Evolutionary conservation across 2,888 invertebrate species (phyloP), one percentile per base, ranked within the genome.

Genomic region (Agrotis ipsilon): DNA sequence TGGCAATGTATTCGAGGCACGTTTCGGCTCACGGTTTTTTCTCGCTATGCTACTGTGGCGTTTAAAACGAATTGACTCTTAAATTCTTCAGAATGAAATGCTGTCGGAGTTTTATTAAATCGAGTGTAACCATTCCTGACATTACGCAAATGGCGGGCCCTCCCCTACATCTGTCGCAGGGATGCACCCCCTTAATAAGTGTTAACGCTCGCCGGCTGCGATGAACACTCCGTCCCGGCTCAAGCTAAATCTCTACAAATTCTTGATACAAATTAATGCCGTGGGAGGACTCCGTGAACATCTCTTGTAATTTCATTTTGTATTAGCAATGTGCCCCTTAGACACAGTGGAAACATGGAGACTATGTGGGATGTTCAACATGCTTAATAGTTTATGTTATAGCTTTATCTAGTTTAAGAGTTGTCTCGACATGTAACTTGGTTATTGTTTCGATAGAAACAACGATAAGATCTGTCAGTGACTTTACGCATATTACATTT

Each of bases 121-220:
- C 95, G 96, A 96, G 95, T 96, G 96, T 95, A 95, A 96, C 96
- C 95, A 95, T 95, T 96, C 94, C 94, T 94, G 91, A 93, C 95
- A 95, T 96, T 96, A 96, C 94, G 95, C 94, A 96, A 96, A 96
- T 95, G 96, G 95, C 93, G 93, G 92, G 91, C 89, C 94, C 95
- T 94, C 96, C 96, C 96, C 94, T 95, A 96, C 96, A 95, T 96
- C 96, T 96, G 96, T 96, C 95, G 96, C 94, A 90, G 94, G 93
- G 96, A 96, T 96, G 96, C 96, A 95, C 94, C 95, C 95, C 95
- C 96, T 95, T 96, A 96, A 96, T 96, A 96, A 95, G 96, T 95
- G 96, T 95, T 95, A 95, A 96, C 95, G 95, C 93, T 94, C 93
- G 94, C 94, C 95, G 94, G 92, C 94, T 94, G 95, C 93, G 93